Evolutionary conservation across 2,113 vertebrate species (phyloP).

Genomic region (Heterotis niloticus): DNA sequence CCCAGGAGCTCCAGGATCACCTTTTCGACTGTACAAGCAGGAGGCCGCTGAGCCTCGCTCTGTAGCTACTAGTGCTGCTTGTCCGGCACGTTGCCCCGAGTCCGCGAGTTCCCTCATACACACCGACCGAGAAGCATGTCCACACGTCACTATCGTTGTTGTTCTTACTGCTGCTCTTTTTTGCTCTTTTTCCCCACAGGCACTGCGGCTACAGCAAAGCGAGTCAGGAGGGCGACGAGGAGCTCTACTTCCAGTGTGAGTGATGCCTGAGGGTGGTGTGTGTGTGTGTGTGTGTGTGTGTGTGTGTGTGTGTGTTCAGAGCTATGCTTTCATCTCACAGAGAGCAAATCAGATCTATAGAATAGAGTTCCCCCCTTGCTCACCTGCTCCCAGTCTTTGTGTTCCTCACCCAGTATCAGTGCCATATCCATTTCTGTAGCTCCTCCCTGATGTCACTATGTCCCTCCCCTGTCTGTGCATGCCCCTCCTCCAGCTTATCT

Average conservation of each 20-base stretch:
- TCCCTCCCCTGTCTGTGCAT: no score
- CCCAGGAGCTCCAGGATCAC: neutral
- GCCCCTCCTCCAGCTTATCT: no score
- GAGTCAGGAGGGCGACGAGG: conserved; percentile 84
- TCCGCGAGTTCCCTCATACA: neutral
- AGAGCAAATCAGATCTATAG: no score
- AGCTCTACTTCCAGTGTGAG: conserved; percentile 89
- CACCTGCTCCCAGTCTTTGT: no score
- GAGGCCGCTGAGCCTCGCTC: neutral
- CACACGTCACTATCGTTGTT: conserved; percentile 26
- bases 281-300: neutral
- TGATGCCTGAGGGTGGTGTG: conserved; percentile 33
- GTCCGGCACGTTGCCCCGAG: no score
- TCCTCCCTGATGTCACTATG: no score
- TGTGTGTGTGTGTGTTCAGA: neutral
- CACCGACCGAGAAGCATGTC: neutral
- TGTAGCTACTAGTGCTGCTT: neutral
- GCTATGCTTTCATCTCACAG: no score
- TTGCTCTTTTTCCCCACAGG: conserved; percentile 52
- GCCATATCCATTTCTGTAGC: no score
- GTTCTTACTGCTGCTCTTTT: neutral
- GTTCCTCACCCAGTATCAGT: no score
- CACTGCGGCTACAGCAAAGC: conserved; percentile 88
- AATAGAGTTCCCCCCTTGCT: no score
- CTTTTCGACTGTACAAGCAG: neutral